phyloP scores from a whole-genome alignment of 2,113 vertebrate genomes.

The Scalopus aquaticus region DNA sequence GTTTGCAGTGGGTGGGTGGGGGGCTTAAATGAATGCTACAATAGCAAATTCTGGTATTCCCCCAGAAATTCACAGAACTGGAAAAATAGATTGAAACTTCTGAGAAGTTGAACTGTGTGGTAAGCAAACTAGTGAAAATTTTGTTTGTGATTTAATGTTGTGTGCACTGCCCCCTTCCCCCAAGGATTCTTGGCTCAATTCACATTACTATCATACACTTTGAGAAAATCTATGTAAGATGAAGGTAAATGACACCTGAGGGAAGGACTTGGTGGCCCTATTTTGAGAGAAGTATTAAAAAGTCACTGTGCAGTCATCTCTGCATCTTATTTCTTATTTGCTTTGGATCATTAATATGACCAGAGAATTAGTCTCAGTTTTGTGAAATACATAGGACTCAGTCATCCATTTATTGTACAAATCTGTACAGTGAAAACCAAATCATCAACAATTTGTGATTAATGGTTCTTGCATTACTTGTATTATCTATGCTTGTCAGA shows the following conservation, averaged over 20 bases:
- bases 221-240: background rate
- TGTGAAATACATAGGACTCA: background rate
- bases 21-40: background rate
- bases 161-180: background rate
- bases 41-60: background rate
- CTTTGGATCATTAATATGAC: background rate
- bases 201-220: background rate
- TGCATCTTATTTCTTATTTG: background rate
- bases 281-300: background rate
- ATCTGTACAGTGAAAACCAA: background rate
- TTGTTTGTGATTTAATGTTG: background rate
- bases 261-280: background rate
- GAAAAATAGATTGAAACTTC: background rate
- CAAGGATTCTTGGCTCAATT: background rate
- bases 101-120: background rate
- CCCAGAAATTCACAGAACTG: background rate
- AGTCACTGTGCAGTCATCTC: too few relatives aligned
- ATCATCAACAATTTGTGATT: background rate
- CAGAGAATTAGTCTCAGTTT: background rate
- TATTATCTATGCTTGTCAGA: background rate
- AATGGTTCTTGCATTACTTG: background rate
- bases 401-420: background rate
- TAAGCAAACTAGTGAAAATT: background rate
- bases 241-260: background rate
- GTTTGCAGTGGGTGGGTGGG: too few relatives aligned